Conservation (phyloP, 2,113 vertebrate genomes). For the Odocoileus hemionus region DNA sequence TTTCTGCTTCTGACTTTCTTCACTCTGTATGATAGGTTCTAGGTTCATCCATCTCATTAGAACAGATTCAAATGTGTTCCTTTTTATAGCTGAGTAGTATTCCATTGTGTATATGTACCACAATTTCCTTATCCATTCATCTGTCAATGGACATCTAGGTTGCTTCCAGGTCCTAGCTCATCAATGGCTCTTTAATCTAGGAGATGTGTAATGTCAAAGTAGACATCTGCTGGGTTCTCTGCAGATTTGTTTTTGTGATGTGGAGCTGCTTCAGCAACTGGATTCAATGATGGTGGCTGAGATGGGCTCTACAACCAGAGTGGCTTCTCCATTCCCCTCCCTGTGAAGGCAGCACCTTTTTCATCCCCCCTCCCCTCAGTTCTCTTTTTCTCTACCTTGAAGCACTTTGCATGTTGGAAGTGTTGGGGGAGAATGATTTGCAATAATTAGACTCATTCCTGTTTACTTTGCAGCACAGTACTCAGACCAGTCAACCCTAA, state of each 20-base stretch:
- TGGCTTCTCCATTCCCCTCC: not conserved
- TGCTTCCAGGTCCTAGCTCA: not conserved
- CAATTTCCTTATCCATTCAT: not conserved
- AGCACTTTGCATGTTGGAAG: not conserved
- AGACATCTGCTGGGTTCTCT: not conserved
- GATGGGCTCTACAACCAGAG: not conserved
- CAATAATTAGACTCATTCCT: not conserved
- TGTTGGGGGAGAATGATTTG: not conserved
- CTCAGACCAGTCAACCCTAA: not conserved
- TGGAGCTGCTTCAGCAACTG: not conserved
- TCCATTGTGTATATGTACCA: not conserved
- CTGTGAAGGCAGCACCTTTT: not conserved
- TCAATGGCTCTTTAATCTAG: not conserved
- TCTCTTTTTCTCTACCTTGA: not conserved
- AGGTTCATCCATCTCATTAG: not conserved
- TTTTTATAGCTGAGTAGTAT: not conserved
- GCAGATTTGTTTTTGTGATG: not conserved
- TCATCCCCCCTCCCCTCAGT: not conserved
- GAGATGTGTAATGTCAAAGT: not conserved
- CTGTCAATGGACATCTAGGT: not conserved
- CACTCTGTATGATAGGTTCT: not conserved
- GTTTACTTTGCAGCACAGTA: not conserved
- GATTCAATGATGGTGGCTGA: not conserved
- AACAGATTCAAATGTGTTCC: not conserved
- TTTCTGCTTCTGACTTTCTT: not conserved